Base-by-base conservation (phyloP, 2,797 vertebrate species). In the Anomalospiza imberbis region DNA sequence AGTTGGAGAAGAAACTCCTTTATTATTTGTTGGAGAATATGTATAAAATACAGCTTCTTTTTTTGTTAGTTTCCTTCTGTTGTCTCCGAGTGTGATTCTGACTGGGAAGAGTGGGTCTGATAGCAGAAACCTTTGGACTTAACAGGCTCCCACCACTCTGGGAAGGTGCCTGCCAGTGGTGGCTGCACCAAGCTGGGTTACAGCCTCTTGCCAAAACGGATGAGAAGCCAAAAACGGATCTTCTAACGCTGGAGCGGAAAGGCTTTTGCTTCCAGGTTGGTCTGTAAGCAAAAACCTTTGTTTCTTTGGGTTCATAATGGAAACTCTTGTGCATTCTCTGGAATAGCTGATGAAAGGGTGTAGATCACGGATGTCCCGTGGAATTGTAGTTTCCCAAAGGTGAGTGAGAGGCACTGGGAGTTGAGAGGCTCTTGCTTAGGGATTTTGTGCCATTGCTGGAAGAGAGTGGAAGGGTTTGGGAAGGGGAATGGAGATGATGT, bases 1-100 rank as follows among this genome's bases (percentile, higher is more conserved):
- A 79, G 71, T 51, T 54, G 61, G 63, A 75, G 63, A 38, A 92
- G 45, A 58, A 65, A 32, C 12, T 29, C 47, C 12, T 31, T 63
- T 76, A 24, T n/a, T 42, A 7, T 40, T 80, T 71, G 55, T 53
- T 54, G 60, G 75, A 26, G 29, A 60, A 44, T 55, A 83, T n/a
- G 51, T 96, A 48, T 95, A 57, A 96, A 96, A 97, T 95, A 96
- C 71, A 96, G 53, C 78, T 93, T 70, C 51, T 61, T 32, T 32
- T 47, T 48, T 67, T 66, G 72, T 77, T n/a, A n/a, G 62, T 85
- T 73, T 63, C 67, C 80, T 70, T 76, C 29, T 4, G 5, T 73
- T 88, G 60, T 90, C 44, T 88, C 73, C 2, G 55, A 73, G 8
- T 6, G 9, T n/a, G 76, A 47, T 66, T 89, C 57, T 53, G 66